Evolutionary conservation across 2,888 invertebrate genomes (phyloP), one percentile per base, ranked within the genome.

Genomic region (Himalopsyche japonica): DNA sequence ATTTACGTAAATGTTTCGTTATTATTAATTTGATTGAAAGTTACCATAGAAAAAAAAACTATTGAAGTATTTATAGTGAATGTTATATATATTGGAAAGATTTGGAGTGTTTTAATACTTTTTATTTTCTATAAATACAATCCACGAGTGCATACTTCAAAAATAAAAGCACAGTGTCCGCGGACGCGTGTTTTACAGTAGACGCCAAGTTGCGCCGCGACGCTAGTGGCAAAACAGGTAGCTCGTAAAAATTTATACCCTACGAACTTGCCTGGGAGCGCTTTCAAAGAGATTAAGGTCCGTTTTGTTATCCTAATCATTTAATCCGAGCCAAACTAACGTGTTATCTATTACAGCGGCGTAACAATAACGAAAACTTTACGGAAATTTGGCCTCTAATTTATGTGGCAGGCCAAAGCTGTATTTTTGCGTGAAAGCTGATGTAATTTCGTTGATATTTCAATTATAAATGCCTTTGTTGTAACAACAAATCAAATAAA

Each of bases 211-310:
- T 32, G 76, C 76, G 30, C 18, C 76, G 76, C 76, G 24, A 76
- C 34, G 32, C 24, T 10, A 7, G 48, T 7, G 18, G 18, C n/a
- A 27, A 32, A 80, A 80, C 80, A 80, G 80, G 80, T 80, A 80
- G 80, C 80, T 49, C 80, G 48, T 80, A 80, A 80, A 80, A 80
- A 80, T 80, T 80, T 80, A 80, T 80, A 27, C 49, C 24, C 48
- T 24, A 32, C 32, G 49, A 47, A 47, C 80, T 48, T 80, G 80
- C 49, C 80, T 27, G 48, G 49, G 49, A 80, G 80, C 49, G 49
- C 80, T 80, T 80, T 49, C 24, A 20, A 49, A 80, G 57, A 80
- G 80, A 80, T 80, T 80, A 80, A 47, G 80, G 80, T 49, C 80
- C 80, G 48, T 80, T 80, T 27, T 49, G 80, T 80, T 80, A 49